phyloP scores from a whole-genome alignment of 2,888 invertebrate genomes.

The Aspidiotus rigidus region DNA sequence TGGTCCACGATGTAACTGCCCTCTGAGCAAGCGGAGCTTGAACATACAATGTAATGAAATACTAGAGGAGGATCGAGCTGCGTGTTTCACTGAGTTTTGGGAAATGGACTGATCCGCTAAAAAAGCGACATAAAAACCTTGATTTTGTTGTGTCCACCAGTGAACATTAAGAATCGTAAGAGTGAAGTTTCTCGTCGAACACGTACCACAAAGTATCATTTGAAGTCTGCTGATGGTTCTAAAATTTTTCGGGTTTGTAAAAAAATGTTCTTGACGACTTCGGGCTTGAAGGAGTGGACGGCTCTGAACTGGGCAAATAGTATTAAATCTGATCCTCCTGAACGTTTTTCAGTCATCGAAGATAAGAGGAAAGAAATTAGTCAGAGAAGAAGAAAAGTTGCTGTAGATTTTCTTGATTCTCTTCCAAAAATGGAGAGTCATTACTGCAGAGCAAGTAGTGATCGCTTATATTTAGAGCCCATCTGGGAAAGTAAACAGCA shows the following conservation, averaged over 20 bases:
- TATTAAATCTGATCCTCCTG: too few relatives aligned
- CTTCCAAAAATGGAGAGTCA: neutral
- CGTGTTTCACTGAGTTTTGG: neutral
- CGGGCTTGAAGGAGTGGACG: neutral
- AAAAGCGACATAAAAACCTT: neutral
- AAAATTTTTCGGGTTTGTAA: neutral
- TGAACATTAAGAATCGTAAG: neutral
- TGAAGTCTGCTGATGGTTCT: neutral
- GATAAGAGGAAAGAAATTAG: neutral
- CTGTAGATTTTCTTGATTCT: neutral
- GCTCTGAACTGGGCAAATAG: neutral
- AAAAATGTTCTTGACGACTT: neutral
- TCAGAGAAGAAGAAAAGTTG: neutral
- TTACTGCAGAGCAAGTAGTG: neutral
- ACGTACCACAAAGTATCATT: neutral
- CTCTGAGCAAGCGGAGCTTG: too few relatives aligned
- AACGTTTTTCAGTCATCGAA: too few relatives aligned
- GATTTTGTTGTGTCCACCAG: neutral
- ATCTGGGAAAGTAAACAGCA: neutral
- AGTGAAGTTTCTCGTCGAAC: neutral
- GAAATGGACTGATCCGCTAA: neutral
- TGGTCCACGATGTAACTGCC: too few relatives aligned
- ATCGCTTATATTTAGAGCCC: neutral
- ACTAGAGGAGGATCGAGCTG: neutral
- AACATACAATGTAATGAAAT: neutral